These are phyloP conservation scores for Karalla daura DNA, from an alignment of 2,797 vertebrate genomes.

Conservation along the genomic window DNA sequence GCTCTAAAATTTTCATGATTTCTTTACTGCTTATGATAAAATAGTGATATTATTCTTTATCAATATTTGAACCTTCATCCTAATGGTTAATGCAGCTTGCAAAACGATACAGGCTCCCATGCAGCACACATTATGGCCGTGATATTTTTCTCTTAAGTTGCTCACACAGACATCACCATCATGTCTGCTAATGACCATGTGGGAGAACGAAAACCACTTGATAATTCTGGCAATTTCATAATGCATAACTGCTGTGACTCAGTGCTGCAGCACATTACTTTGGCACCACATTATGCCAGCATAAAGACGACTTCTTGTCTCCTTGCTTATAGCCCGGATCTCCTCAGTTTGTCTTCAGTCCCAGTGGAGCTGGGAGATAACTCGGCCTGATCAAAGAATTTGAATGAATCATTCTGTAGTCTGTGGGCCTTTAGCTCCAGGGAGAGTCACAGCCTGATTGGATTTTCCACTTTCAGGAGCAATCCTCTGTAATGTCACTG, in stretches of 20 bases:
- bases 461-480: constrained; percentile 77
- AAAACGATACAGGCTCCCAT: constrained; percentile 22
- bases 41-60: constrained; percentile 56
- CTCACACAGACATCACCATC: not conserved
- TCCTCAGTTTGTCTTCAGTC: constrained; percentile 49
- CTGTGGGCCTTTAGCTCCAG: constrained; percentile 48
- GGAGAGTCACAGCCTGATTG: constrained; percentile 72
- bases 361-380: constrained; percentile 51
- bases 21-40: constrained; percentile 57
- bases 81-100: constrained; percentile 12
- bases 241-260: not conserved
- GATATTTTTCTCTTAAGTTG: constrained; percentile 1
- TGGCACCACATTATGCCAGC: not conserved
- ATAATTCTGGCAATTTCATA: constrained; percentile 29
- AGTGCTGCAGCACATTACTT: not conserved
- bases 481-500: constrained; percentile 69
- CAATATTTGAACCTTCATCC: constrained; percentile 59
- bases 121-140: not conserved
- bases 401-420: constrained; percentile 68
- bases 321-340: constrained; percentile 32
- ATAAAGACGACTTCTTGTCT: constrained; percentile 29
- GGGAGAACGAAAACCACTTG: constrained; percentile 18
- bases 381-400: constrained; percentile 66
- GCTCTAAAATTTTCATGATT: constrained; percentile 48
- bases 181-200: constrained; percentile 15